Conservation (phyloP, 2,797 vertebrate species). For the Chloroceryle inda region DNA sequence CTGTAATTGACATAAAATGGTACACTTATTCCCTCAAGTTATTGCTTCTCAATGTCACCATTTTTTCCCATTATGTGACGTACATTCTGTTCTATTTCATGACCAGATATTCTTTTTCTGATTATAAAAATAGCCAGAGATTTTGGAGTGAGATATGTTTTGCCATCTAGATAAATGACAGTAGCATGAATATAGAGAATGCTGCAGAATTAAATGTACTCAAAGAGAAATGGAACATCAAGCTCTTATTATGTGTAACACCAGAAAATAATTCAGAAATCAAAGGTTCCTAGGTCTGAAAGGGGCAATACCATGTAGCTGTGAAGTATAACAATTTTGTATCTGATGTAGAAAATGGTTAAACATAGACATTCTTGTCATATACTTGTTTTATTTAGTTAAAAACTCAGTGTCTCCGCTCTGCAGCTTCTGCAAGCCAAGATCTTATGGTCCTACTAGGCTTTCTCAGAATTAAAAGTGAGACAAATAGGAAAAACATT, state of each 20-base stretch:
- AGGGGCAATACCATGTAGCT: neutral
- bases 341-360: neutral
- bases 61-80: neutral
- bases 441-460: too few species aligned
- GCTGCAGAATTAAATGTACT: neutral
- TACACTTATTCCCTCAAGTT: constrained; percentile 3
- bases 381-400: neutral
- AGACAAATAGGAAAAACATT: neutral
- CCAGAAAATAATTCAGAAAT: neutral
- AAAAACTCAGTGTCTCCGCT: neutral
- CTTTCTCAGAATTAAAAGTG: neutral
- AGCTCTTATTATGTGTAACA: neutral
- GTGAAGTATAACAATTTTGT: neutral
- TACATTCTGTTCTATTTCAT: neutral
- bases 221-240: neutral
- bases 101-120: neutral
- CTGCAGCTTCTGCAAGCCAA: neutral
- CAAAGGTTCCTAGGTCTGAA: neutral
- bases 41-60: neutral
- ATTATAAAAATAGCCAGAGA: neutral
- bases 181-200: neutral
- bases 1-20: constrained; percentile 1
- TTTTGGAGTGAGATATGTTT: constrained; percentile 2
- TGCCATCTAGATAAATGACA: neutral
- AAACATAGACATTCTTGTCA: neutral